Base-by-base conservation (phyloP, 2,113 vertebrate genomes). In the Etheostoma spectabile region DNA sequence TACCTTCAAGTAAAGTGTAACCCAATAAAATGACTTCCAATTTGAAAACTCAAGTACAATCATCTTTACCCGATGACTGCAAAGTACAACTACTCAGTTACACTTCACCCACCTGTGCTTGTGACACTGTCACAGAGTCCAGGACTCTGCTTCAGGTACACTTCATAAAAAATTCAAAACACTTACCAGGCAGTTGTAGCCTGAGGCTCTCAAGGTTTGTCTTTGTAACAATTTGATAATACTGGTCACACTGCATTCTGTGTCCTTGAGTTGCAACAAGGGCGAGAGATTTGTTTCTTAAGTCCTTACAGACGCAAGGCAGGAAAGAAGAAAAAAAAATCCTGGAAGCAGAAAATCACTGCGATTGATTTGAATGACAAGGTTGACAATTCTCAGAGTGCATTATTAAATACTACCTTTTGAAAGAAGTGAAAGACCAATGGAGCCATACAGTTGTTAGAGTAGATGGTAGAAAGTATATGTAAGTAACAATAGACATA, bases 91-190 rank as follows among this genome's bases (percentile, higher is more conserved):
- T 33, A 71, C 10, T 55, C 22, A 64, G 18, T 82, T 74, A 56
- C 30, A 60, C n/a, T 24, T 15, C 65, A 77, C 55, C 57, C 48
- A 45, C 5, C 13, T 84, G 79, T 81, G 68, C 79, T 46, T 65
- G 63, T 57, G 70, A 89, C 80, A 63, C 60, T 63, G 85, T 80
- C 84, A 86, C 76, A 48, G 46, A 83, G 81, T 90, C 77, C 63
- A n/a, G 67, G 22, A 0, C 71, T 75, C 77, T 83, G 78, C 48
- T 66, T 91, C 82, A 91, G 85, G 86, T 92, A 91, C 18, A 52
- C 79, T 89, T 91, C 88, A 93, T 93, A 76, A 92, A 92, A 85
- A 80, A 93, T 93, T 93, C 89, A 90, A 89, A 92, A 91, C 87
- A 84, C 88, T 84, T 91, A 74, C 64, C 60, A 80, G 89, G 68